Percentiles rank a stretch among this genome's conserved stretches.
These are phyloP conservation scores for Vulpes ferrilata DNA, from an alignment of 2,113 vertebrate genomes.

Conservation along the genomic window DNA sequence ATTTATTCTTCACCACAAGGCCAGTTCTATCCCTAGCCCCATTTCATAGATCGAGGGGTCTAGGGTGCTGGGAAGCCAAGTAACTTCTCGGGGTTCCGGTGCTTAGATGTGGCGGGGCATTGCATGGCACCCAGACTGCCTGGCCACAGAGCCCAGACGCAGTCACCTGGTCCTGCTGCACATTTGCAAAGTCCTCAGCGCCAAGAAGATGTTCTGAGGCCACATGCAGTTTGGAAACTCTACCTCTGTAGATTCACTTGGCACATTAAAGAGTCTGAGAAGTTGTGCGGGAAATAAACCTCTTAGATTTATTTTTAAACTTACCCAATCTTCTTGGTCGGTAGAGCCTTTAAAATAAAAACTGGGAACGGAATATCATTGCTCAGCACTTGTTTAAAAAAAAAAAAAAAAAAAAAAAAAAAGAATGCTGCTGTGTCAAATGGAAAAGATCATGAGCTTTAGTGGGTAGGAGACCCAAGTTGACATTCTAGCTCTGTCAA, in stretches of 20 bases:
- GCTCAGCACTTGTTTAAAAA: not conserved
- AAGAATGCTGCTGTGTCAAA: not conserved
- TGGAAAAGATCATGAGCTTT: not conserved
- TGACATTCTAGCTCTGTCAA: not conserved
- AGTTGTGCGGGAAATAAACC: not conserved
- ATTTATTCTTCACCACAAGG: not conserved
- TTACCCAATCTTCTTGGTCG: not conserved
- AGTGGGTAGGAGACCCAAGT: not conserved
- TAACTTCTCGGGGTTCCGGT: not conserved
- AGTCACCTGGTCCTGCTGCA: not conserved
- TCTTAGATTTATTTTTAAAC: constrained; percentile 1
- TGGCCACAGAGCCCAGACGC: not conserved
- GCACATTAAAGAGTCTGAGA: not conserved
- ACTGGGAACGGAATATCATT: not conserved
- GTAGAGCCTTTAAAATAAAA: not conserved
- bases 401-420: not conserved
- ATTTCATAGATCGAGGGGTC: not conserved
- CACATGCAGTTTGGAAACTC: not conserved
- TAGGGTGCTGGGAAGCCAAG: not conserved
- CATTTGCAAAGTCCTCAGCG: not conserved
- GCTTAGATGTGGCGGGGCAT: fast-evolving
- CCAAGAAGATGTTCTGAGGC: not conserved
- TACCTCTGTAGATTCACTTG: not conserved
- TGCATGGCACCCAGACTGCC: too few species aligned
- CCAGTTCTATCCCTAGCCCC: not conserved